A percentile compares a stretch with the other conserved stretches of the same genome.
These are phyloP conservation scores for Dicranocentrus wangi DNA, from an alignment of 2,888 invertebrate species.

Conservation along the genomic window DNA sequence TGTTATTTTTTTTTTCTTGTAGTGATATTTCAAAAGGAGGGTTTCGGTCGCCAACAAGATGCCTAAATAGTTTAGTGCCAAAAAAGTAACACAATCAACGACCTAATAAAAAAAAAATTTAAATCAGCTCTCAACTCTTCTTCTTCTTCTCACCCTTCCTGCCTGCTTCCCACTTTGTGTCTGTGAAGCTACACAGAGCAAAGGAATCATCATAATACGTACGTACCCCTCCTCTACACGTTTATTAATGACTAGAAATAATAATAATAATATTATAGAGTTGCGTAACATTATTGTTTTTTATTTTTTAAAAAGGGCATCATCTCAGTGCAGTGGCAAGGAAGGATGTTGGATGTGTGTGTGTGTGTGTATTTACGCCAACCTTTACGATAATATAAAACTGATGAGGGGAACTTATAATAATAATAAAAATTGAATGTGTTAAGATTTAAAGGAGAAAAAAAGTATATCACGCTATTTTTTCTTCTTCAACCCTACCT, in stretches of 20 bases:
- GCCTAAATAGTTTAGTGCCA: slow-evolving; percentile 26
- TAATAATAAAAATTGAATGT: too few species aligned
- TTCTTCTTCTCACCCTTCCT: slow-evolving; percentile 1
- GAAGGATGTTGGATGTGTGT: too few species aligned
- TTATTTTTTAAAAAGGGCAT: not conserved
- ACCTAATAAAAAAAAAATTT: slow-evolving; percentile 35
- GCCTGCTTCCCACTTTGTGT: slow-evolving; percentile 7
- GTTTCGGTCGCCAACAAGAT: slow-evolving; percentile 28
- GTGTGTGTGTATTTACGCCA: too few species aligned
- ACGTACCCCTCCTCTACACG: not conserved
- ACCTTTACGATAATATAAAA: too few species aligned
- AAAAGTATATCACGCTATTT: slow-evolving; percentile 15
- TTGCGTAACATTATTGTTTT: slow-evolving; percentile 13
- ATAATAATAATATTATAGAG: not conserved
- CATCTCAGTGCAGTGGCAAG: too few species aligned
- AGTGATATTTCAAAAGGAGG: not conserved
- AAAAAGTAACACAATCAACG: slow-evolving; percentile 26
- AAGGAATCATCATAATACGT: not conserved
- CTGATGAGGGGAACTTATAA: too few species aligned
- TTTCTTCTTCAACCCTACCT: slow-evolving; percentile 24
- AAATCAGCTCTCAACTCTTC: slow-evolving; percentile 14
- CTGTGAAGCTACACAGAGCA: not conserved
- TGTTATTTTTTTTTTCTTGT: not conserved
- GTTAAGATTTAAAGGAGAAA: too few species aligned
- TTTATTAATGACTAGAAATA: slow-evolving; percentile 11